These are phyloP conservation scores for Drosophila asahinai DNA, from an alignment of 1,140 invertebrate species.

Conservation along the genomic window DNA sequence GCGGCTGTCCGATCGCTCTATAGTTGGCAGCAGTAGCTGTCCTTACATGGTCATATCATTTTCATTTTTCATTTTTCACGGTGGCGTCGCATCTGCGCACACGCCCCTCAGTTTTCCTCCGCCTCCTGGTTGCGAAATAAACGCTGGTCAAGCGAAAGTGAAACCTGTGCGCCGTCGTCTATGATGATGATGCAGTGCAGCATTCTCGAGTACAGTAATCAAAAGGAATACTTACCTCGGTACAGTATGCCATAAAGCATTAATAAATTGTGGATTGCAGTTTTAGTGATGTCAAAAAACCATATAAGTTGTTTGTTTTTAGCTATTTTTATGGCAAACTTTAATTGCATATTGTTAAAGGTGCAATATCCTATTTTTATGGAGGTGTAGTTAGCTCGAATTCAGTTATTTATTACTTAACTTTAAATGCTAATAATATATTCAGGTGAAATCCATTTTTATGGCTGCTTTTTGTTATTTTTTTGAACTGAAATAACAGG, in stretches of 20 bases:
- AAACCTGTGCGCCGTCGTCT: slow-evolving; percentile 12
- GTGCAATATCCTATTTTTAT: background rate
- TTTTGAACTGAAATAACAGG: background rate
- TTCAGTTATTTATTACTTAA: background rate
- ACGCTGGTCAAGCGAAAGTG: slow-evolving; percentile 50
- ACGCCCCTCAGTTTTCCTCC: slow-evolving; percentile 12
- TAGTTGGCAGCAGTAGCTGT: slow-evolving; percentile 20
- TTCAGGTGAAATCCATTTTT: background rate
- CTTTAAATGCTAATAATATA: background rate
- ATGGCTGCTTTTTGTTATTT: background rate
- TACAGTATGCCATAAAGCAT: background rate
- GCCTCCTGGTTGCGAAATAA: slow-evolving; percentile 31
- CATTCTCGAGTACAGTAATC: slow-evolving; percentile 27
- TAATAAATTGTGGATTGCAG: background rate
- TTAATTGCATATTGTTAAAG: background rate
- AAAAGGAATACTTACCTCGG: background rate
- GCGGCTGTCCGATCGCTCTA: slow-evolving; percentile 19
- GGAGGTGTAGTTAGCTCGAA: background rate
- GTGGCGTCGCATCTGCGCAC: slow-evolving; percentile 23
- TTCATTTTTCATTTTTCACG: slow-evolving; percentile 78
- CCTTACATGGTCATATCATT: slow-evolving; percentile 80
- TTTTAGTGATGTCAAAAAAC: background rate
- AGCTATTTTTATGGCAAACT: background rate
- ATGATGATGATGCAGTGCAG: slow-evolving; percentile 8
- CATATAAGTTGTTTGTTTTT: background rate